Base-by-base conservation (phyloP, 2,888 invertebrate genomes). In the Drosophila niveifrons region DNA sequence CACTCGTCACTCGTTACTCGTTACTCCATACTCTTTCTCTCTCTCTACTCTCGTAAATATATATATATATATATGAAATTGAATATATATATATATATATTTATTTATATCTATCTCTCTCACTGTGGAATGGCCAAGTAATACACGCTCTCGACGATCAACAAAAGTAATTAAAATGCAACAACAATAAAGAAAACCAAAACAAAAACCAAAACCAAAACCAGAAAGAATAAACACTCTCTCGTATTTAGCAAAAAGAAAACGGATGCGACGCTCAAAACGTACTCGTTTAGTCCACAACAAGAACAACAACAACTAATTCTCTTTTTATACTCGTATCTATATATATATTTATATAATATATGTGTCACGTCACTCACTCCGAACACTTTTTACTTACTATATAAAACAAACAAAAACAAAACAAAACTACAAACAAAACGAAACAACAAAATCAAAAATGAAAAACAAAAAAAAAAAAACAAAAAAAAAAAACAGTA, bases 41-140 rank as follows among this genome's bases (percentile, higher is more conserved):
- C 17, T 53, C 23, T 23, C 3, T 18, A 3, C n/a, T n/a, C n/a
- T n/a, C n/a, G n/a, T n/a, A n/a, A n/a, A n/a, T 18, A 0, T 23
- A 23, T 23, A 23, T 23, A 23, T 23, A 23, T 23, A 23, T 6
- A 23, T 23, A 23, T 23, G n/a, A n/a, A n/a, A n/a, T n/a, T n/a
- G n/a, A n/a, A n/a, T n/a, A n/a, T n/a, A n/a, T n/a, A n/a, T 23
- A 23, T 23, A 23, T 23, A 23, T 23, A 31, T 9, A 9, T 31
- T 10, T 31, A 10, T 31, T 10, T 31, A 3, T 50, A 11, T 47
- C 43, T 58, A 34, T 57, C 44, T 34, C 44, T 64, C 15, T 74
- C 50, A 75, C 69, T 68, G 80, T 57, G 75, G 75, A 75, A 75
- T 75, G 80, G 70, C 75, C 74, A 62, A 57, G 57, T 34, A 53